Conservation (phyloP, 2,113 vertebrate species). For the Cnemophilus loriae region DNA sequence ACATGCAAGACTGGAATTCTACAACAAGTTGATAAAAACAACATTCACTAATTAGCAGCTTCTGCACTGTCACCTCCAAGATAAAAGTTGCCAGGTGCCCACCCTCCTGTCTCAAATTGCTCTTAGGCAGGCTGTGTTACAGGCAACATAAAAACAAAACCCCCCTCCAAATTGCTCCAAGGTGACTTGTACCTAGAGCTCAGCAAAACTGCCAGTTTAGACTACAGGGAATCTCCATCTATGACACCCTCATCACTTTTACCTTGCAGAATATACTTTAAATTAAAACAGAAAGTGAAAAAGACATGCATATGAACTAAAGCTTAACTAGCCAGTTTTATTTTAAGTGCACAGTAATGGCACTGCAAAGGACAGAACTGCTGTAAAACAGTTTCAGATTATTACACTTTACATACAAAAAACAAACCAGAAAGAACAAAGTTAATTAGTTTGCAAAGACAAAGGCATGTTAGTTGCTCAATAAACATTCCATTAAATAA, state of each 20-base stretch:
- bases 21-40: slow-evolving; percentile 53
- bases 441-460: slow-evolving; percentile 65
- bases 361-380: slow-evolving; percentile 43
- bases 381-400: slow-evolving; percentile 59
- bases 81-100: slow-evolving; percentile 65
- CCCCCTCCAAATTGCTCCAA: slow-evolving; percentile 39
- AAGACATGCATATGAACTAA: background rate
- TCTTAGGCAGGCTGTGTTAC: slow-evolving; percentile 45
- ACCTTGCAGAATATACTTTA: slow-evolving; percentile 59
- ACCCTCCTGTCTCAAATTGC: slow-evolving; percentile 52
- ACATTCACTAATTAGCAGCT: slow-evolving; percentile 71
- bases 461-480: slow-evolving; percentile 33
- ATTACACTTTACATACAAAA: slow-evolving; percentile 52
- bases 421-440: slow-evolving; percentile 55
- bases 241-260: slow-evolving; percentile 52
- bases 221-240: slow-evolving; percentile 71
- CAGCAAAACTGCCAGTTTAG: slow-evolving; percentile 67
- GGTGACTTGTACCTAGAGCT: slow-evolving; percentile 51
- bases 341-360: slow-evolving; percentile 55
- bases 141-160: slow-evolving; percentile 7
- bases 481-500: slow-evolving; percentile 42
- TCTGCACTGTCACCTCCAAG: slow-evolving; percentile 71
- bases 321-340: slow-evolving; percentile 58
- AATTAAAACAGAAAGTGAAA: slow-evolving; percentile 58
- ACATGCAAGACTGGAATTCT: slow-evolving; percentile 58